Conservation (phyloP, 2,797 vertebrate species). For the Protonibea diacanthus region DNA sequence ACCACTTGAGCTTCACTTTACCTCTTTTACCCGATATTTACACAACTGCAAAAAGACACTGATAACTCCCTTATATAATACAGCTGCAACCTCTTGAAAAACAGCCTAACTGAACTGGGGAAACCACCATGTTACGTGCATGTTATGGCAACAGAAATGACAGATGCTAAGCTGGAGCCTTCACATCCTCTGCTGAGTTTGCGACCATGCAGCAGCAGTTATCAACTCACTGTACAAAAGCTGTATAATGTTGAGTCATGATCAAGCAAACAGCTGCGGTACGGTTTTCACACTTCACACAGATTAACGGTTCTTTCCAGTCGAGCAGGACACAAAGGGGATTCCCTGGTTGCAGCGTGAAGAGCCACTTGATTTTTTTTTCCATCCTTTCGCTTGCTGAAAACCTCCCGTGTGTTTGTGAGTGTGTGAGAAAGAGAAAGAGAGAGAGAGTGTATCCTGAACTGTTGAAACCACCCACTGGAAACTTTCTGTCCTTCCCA, state of each 20-base stretch:
- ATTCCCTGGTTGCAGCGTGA: slow-evolving; percentile 55
- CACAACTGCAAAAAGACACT: slow-evolving; percentile 22
- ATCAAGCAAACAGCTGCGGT: slow-evolving; percentile 66
- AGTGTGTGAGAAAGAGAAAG: neutral
- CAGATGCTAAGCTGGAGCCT: slow-evolving; percentile 56
- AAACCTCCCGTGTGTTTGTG: slow-evolving; percentile 21
- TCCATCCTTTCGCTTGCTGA: slow-evolving; percentile 34
- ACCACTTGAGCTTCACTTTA: slow-evolving; percentile 13
- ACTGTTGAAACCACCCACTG: slow-evolving; percentile 56
- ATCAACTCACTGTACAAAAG: slow-evolving; percentile 32
- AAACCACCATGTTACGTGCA: slow-evolving; percentile 56
- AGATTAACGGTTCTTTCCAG: slow-evolving; percentile 64
- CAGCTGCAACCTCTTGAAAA: slow-evolving; percentile 62
- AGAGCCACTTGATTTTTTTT: slow-evolving; percentile 41
- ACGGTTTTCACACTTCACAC: slow-evolving; percentile 53
- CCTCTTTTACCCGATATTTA: slow-evolving; percentile 49
- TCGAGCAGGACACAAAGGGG: slow-evolving; percentile 65
- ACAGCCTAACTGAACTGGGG: slow-evolving; percentile 45
- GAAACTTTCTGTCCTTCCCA: slow-evolving; percentile 65
- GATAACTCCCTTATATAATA: slow-evolving; percentile 53
- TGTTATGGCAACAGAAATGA: slow-evolving; percentile 70
- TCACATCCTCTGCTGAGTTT: slow-evolving; percentile 44
- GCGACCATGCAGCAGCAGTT: slow-evolving; percentile 46
- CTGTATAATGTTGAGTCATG: slow-evolving; percentile 67
- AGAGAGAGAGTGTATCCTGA: slow-evolving; percentile 12